phyloP scores from a whole-genome alignment of 2,113 vertebrate genomes.

The Turdus rufiventris region DNA sequence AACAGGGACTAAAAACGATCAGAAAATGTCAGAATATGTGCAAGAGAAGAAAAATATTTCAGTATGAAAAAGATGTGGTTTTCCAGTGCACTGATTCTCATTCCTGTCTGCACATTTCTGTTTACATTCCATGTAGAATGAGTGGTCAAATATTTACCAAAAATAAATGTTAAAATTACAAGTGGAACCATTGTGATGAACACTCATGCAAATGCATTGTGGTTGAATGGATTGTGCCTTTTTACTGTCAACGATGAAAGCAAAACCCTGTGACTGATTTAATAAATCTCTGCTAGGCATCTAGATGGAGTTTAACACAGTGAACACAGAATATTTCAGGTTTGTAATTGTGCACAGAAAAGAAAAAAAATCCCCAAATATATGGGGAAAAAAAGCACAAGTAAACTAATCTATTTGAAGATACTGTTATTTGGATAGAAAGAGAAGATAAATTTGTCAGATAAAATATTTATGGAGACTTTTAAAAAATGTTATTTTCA shows the following conservation, averaged over 20 bases:
- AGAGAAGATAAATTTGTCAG: neutral
- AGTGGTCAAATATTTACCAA: neutral
- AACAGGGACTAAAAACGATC: accelerated
- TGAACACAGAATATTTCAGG: neutral
- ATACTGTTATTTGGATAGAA: neutral
- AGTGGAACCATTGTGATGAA: neutral
- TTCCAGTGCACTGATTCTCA: neutral
- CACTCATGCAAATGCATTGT: neutral
- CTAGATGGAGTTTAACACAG: neutral
- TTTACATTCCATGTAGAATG: neutral
- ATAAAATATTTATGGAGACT: constrained; percentile 9
- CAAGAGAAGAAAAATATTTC: neutral
- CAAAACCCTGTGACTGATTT: neutral
- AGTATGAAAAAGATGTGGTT: neutral
- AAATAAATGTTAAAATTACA: neutral
- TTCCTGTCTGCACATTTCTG: neutral
- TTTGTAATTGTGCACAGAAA: neutral
- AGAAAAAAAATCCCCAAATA: neutral
- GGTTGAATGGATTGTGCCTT: neutral
- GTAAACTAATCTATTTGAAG: neutral
- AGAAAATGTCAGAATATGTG: neutral
- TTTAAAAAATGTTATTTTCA: neutral
- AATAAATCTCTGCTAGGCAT: neutral
- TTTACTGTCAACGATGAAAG: neutral
- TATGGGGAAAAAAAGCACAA: neutral